phyloP scores from a whole-genome alignment of 2,113 vertebrate species.

The Podarcis cretensis region DNA sequence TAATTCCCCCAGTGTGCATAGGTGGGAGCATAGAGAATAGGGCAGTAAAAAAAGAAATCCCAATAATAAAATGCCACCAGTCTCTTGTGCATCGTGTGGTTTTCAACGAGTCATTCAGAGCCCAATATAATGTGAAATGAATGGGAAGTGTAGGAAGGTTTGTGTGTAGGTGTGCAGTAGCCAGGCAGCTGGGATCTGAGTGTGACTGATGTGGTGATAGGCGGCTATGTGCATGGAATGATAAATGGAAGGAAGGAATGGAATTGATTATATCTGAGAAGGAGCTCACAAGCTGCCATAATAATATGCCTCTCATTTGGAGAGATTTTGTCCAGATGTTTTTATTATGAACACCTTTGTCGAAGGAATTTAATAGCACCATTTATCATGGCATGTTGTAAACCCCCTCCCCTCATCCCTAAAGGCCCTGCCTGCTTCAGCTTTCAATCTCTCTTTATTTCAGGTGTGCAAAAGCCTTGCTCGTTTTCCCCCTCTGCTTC shows the following conservation, averaged over 20 bases:
- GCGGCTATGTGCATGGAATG: slow-evolving; percentile 58
- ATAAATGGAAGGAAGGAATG: slow-evolving; percentile 41
- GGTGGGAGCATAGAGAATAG: background rate
- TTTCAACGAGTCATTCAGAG: slow-evolving; percentile 39
- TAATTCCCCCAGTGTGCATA: background rate
- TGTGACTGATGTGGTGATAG: slow-evolving; percentile 67
- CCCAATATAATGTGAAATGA: slow-evolving; percentile 47
- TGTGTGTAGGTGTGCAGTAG: slow-evolving; percentile 61
- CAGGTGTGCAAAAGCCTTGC: background rate
- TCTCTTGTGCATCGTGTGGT: background rate
- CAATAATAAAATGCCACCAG: background rate
- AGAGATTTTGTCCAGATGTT: slow-evolving; percentile 16
- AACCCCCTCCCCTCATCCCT: background rate
- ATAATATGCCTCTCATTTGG: background rate
- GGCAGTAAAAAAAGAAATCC: background rate
- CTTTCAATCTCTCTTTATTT: background rate
- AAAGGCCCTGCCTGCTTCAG: background rate
- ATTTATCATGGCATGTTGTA: background rate
- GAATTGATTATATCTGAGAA: slow-evolving; percentile 17
- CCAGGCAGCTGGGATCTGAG: slow-evolving; percentile 53
- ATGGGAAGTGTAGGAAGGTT: slow-evolving; percentile 50
- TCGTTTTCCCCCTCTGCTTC: too few species aligned
- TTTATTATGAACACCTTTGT: slow-evolving; percentile 26
- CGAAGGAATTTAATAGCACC: background rate
- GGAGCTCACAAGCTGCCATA: slow-evolving; percentile 35